Percentiles rank a stretch among this genome's conserved stretches.
phyloP scores from a whole-genome alignment of 2,888 invertebrate genomes.

The Drosophila tanythrix region DNA sequence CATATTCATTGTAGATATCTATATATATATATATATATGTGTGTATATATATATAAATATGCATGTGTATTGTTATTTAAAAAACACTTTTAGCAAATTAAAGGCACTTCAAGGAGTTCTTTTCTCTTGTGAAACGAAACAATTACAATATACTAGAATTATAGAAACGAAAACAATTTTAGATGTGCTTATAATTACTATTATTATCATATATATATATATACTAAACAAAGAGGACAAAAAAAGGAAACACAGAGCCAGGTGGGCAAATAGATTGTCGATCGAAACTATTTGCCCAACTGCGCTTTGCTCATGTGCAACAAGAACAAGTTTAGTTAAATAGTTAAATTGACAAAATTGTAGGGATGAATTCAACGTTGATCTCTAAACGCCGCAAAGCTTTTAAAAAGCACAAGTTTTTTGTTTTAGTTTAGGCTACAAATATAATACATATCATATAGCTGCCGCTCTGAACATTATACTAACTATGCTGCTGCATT shows the following conservation, averaged over 20 bases:
- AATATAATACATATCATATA: conserved; percentile 19
- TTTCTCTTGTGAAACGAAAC: conserved; percentile 64
- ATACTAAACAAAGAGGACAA: conserved; percentile 24
- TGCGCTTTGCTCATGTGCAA: conserved; percentile 37
- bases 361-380: conserved; percentile 55
- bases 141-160: conserved; percentile 50
- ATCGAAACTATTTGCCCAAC: conserved; percentile 16
- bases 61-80: conserved; percentile 56
- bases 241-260: conserved; percentile 14
- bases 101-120: conserved; percentile 75
- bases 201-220: conserved; percentile 20
- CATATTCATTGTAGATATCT: conserved; percentile 25
- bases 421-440: conserved; percentile 2
- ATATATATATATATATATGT: conserved; percentile 17
- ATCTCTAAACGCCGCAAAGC: conserved; percentile 36
- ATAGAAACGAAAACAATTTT: conserved; percentile 55
- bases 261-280: conserved; percentile 1
- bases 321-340: conserved; percentile 43
- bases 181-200: conserved; percentile 21
- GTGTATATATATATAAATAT: conserved; percentile 12
- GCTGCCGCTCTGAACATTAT: conserved; percentile 29
- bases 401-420: conserved; percentile 60
- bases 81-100: conserved; percentile 78
- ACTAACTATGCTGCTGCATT: conserved; percentile 36
- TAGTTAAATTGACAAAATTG: conserved; percentile 72